These are phyloP conservation scores for Zoanthus sociatus DNA, from an alignment of 92 coral and sea anemone species.

Conservation along the genomic window DNA sequence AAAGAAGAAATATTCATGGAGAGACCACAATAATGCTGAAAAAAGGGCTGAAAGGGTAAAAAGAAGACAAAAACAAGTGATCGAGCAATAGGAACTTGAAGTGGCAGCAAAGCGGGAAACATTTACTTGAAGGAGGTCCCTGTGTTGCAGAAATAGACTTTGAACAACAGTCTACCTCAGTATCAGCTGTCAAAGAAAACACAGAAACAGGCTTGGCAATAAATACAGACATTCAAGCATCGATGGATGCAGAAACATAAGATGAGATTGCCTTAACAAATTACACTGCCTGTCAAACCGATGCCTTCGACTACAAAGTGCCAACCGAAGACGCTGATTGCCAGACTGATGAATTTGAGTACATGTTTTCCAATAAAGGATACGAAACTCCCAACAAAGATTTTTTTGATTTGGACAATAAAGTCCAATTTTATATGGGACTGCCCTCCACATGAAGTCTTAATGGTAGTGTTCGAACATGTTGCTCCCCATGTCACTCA, in stretches of 20 bases:
- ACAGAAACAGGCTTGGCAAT: not conserved
- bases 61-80: not conserved
- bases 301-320: not conserved
- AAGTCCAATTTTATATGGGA: not conserved
- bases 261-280: not conserved
- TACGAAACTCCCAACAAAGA: not conserved
- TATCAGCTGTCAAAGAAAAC: not conserved
- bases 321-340: not conserved
- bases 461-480: not conserved
- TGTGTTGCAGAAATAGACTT: not conserved
- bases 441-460: not conserved
- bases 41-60: not conserved
- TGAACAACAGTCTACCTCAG: not conserved
- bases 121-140: not conserved
- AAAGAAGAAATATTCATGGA: not conserved
- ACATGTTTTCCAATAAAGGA: not conserved
- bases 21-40: not conserved
- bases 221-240: constrained; percentile 1
- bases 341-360: not conserved
- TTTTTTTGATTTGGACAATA: not conserved
- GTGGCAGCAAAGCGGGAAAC: not conserved
- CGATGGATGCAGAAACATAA: not conserved
- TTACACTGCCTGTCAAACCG: not conserved
- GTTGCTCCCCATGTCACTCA: constrained; percentile 31
- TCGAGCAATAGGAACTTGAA: not conserved